These are phyloP conservation scores for Corynorhinus townsendii DNA, from an alignment of 2,113 vertebrate species.

Conservation along the genomic window DNA sequence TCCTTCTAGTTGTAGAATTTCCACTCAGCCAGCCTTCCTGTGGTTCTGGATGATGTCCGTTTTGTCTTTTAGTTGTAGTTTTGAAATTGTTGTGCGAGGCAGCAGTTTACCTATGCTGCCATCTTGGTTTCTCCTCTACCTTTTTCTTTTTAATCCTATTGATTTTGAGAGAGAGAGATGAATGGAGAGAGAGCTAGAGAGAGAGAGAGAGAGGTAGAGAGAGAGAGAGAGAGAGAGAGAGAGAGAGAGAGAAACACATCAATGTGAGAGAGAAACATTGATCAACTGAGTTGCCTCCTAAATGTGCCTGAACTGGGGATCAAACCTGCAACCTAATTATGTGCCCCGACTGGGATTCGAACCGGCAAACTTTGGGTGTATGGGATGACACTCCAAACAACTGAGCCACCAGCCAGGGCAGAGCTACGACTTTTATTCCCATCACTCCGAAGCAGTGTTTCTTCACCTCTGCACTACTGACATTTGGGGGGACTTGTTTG, in stretches of 20 bases:
- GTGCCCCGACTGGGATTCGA: background rate
- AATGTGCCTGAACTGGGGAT: background rate
- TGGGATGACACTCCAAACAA: background rate
- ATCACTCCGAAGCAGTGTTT: background rate
- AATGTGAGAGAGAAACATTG: background rate
- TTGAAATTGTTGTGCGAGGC: no score
- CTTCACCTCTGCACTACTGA: background rate
- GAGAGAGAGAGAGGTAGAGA: no score
- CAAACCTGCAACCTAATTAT: background rate
- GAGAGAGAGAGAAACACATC: background rate
- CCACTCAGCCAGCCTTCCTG: no score
- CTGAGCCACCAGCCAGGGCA: no score
- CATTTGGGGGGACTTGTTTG: background rate
- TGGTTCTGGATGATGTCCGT: no score
- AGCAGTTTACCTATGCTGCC: no score
- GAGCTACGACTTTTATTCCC: background rate
- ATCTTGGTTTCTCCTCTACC: no score
- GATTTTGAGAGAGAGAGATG: background rate
- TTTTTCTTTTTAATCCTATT: background rate
- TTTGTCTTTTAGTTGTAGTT: no score
- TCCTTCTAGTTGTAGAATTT: no score
- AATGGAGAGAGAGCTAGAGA: background rate
- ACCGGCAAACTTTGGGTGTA: background rate
- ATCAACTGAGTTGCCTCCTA: background rate
- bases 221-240: no score